A percentile compares a stretch with the other conserved stretches of the same genome.
Conservation (phyloP, 2,113 vertebrate genomes). For the Chloropsis cyanopogon region DNA sequence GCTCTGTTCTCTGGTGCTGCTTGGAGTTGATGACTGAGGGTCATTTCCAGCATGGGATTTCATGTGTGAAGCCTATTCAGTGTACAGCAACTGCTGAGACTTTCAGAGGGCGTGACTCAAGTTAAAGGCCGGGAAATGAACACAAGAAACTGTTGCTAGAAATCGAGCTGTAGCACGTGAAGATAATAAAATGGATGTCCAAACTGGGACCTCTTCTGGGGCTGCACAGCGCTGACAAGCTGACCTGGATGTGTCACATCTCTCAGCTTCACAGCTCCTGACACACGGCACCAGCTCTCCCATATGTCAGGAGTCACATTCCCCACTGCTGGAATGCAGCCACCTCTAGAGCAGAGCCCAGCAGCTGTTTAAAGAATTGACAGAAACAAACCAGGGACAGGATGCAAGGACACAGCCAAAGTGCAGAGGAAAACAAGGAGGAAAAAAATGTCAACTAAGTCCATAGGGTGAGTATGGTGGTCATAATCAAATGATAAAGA, state of each 20-base stretch:
- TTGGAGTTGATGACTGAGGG: not conserved
- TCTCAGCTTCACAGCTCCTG: conserved; percentile 42
- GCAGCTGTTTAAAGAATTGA: conserved; percentile 64
- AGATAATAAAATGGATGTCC: conserved; percentile 43
- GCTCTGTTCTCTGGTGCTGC: not conserved
- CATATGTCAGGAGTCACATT: conserved; percentile 53
- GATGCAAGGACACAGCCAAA: not conserved
- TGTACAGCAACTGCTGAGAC: not conserved
- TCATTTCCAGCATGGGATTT: conserved; percentile 46
- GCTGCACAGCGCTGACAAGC: not conserved
- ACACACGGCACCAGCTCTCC: conserved; percentile 24
- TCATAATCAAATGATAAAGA: not conserved
- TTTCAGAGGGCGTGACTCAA: not conserved
- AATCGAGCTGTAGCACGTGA: not conserved
- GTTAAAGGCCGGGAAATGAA: not conserved
- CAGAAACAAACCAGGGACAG: conserved; percentile 57
- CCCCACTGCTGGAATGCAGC: conserved; percentile 52
- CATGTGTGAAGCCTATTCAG: not conserved
- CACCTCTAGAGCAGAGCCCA: conserved; percentile 56
- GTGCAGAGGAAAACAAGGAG: not conserved
- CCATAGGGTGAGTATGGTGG: not conserved
- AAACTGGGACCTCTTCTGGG: not conserved
- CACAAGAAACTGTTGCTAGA: conserved; percentile 15
- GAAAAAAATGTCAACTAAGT: conserved; percentile 3
- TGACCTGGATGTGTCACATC: conserved; percentile 34